These are phyloP conservation scores for Papilio demoleus DNA, from an alignment of 2,888 invertebrate genomes.

Conservation along the genomic window DNA sequence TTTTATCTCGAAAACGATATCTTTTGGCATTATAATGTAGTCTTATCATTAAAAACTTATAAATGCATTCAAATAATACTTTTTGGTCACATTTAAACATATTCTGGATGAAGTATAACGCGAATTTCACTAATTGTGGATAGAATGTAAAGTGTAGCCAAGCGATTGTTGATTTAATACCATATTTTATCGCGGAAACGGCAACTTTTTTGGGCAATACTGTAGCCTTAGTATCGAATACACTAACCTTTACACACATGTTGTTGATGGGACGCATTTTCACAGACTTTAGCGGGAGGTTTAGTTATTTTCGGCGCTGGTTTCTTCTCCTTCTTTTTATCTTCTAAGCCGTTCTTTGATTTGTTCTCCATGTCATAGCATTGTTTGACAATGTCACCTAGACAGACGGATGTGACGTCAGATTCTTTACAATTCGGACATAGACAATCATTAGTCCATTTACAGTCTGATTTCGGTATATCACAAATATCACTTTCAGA, in stretches of 20 bases:
- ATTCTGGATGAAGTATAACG: too few species aligned
- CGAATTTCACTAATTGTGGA: too few species aligned
- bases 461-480: conserved; percentile 69
- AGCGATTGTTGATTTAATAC: too few species aligned
- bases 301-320: conserved; percentile 58
- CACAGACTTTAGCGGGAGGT: conserved; percentile 65
- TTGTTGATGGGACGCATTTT: conserved; percentile 71
- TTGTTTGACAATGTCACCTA: conserved; percentile 65
- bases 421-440: conserved; percentile 66
- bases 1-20: too few species aligned
- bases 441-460: conserved; percentile 73
- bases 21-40: too few species aligned
- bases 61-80: too few species aligned
- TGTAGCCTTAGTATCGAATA: too few species aligned
- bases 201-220: too few species aligned
- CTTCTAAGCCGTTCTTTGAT: conserved; percentile 50
- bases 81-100: too few species aligned
- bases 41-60: too few species aligned
- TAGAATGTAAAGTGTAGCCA: too few species aligned
- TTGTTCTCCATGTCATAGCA: conserved; percentile 56
- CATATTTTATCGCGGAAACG: too few species aligned
- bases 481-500: conserved; percentile 73
- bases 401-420: conserved; percentile 53
- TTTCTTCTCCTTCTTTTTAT: conserved; percentile 57
- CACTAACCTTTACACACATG: conserved; percentile 76